Conservation (phyloP, 2,113 vertebrate genomes). For the Zosterops lateralis region DNA sequence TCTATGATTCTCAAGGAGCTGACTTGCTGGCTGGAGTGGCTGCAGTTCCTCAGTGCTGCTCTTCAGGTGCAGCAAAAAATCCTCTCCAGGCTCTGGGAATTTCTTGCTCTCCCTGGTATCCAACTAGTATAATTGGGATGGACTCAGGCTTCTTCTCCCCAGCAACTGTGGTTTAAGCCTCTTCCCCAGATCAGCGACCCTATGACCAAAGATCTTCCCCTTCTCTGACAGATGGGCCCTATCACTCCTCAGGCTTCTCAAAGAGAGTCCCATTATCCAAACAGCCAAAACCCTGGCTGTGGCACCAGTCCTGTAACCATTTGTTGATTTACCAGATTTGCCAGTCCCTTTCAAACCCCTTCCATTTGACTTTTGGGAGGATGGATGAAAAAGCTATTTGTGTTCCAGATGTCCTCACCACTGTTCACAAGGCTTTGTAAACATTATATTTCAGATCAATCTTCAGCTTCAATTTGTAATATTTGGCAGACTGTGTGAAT, state of each 20-base stretch:
- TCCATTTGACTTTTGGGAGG: background rate
- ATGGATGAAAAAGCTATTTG: background rate
- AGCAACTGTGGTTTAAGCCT: background rate
- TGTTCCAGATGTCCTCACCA: background rate
- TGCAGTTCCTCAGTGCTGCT: background rate
- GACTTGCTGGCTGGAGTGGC: background rate
- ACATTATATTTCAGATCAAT: background rate
- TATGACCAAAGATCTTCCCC: background rate
- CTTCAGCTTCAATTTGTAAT: constrained; percentile 2
- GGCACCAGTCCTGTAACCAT: background rate
- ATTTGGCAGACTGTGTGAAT: background rate
- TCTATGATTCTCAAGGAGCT: background rate
- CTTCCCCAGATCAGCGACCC: background rate
- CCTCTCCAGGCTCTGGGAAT: background rate
- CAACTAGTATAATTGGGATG: background rate
- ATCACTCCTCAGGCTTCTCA: background rate
- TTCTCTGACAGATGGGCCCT: background rate
- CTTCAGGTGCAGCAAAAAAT: background rate
- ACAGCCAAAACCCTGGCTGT: fast-evolving
- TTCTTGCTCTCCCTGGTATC: background rate
- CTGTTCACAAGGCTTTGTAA: background rate
- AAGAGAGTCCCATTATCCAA: background rate
- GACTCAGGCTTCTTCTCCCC: background rate
- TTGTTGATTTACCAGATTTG: background rate
- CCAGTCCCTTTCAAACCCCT: background rate